Base-by-base conservation (phyloP, 2,797 vertebrate species). In the Pogoniulus pusillus region DNA sequence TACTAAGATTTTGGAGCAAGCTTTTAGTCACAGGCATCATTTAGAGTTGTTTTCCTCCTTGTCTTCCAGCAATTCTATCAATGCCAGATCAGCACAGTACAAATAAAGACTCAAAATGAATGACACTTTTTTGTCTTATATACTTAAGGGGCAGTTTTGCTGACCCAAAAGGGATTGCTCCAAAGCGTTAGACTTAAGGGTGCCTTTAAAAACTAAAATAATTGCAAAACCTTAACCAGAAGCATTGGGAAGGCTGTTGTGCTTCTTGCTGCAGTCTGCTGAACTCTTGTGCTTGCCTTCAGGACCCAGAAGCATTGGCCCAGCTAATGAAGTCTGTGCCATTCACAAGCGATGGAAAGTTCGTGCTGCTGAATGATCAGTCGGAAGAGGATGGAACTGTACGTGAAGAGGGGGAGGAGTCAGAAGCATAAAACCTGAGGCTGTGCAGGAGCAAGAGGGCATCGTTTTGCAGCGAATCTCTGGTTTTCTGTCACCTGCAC, bases 251-350 rank as follows among this genome's bases (percentile, higher is more conserved):
- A 24, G 30, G 39, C 1, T 0, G 2, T 4, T 5, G 27, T 51
- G 34, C 11, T 75, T 12, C 57, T 57, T 32, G 8, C 76, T 77
- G n/a, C 35, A 70, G 70, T 18, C 49, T 19, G 29, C 32, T 90
- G 13, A 74, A 10, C 5, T 22, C 27, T 49, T 10, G 7, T 74
- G 76, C 89, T 75, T 75, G 29, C 4, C 78, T 94, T 73, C 91
- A 99, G 99, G 98, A 99, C 88, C 99, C 99, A 16, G 98, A 98
- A 93, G 98, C 98, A 14, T 89, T 99, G 95, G 98, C 98, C 39
- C 97, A 98, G 88, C 97, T 99, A 43, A 99, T 99, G 98, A 99
- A 98, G 96, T 99, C 99, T 78, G 97, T 99, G 97, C 98, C 98
- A 6, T 96, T 99, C 63, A 99, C 98, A 73, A 98, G 97, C 2